Base-by-base conservation (phyloP, 2,888 invertebrate species). In the Brachylomia viminalis region DNA sequence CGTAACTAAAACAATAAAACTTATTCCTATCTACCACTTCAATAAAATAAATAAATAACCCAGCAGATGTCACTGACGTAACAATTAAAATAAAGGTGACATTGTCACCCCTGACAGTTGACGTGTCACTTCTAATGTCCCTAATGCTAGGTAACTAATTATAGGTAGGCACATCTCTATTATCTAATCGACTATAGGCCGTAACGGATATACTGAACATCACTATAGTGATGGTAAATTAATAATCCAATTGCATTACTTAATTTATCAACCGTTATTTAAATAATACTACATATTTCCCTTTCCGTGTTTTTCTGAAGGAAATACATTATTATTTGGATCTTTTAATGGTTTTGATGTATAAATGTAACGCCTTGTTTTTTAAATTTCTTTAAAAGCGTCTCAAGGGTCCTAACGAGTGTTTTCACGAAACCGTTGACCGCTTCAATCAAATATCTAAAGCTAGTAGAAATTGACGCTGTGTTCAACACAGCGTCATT, bases 71-170 rank as follows among this genome's bases (percentile, higher is more conserved):
- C 64, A 74, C 7, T 76, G 65, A 84, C 82, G 85, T 84, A 84
- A 90, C 87, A 88, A 91, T 91, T 86, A 90, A 89, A 89, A n/a
- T 84, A 86, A 84, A 87, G 59, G 77, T 81, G 78, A 80, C 72
- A 68, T 65, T 78, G 65, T 85, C 83, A 80, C 87, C 88, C 88
- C 82, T 72, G 77, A 72, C 68, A 72, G 78, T 80, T 78, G 79
- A 84, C 70, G 65, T 74, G 77, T 77, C 72, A 80, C 85, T 65
- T 65, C 91, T 92, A 93, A 94, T 94, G 84, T 84, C 83, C 84
- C 87, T 91, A 91, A 90, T 89, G 87, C 74, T 78, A 72, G 70
- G 66, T 13, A 74, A 90, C 91, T 90, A 92, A 93, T 93, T 92
- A 92, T 79, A 42, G 42, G 42, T 42, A 10, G 42, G 42, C 10